Base-by-base conservation (phyloP, 2,888 invertebrate species). In the Morpho deidamia region DNA sequence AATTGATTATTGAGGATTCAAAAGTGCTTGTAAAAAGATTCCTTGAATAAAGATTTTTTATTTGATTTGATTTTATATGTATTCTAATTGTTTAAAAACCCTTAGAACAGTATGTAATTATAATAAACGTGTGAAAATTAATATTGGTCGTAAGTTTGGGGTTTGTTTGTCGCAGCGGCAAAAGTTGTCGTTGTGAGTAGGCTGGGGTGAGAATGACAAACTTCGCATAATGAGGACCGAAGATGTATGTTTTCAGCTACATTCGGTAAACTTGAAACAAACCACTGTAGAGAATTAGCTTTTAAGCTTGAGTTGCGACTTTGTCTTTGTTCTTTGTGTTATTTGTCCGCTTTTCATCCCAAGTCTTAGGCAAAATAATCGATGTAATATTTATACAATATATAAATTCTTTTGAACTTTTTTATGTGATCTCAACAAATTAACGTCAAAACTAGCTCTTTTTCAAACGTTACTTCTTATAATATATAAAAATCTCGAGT, bases 211-310 rank as follows among this genome's bases (percentile, higher is more conserved):
- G 78, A 78, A 79, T 76, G 70, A 72, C 69, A 74, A 88, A 87
- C 78, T 58, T 64, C 70, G 85, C 79, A 87, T 85, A 88, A 88
- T 85, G 85, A 85, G 85, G 83, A 82, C 70, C 74, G 83, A 83
- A 85, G 49, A 49, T 42, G 42, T 85, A 23, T 23, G 23, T 23
- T 23, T 84, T 76, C 81, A 23, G 69, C 72, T 70, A 72, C 78
- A 72, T 71, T 70, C 69, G 66, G 65, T 63, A 73, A 86, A 85
- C 81, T 85, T 83, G 67, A 66, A 61, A 73, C 72, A 72, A 80
- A 76, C 83, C 82, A 56, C 79, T 75, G 63, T 66, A 68, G 55
- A 60, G 57, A 48, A 61, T 60, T 61, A 60, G 61, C 65, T 68
- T 64, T 46, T 56, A 58, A 67, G 70, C 84, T 74, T 82, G 74